Base-by-base conservation (phyloP, 2,797 vertebrate genomes). In the Anguilla obscura region DNA sequence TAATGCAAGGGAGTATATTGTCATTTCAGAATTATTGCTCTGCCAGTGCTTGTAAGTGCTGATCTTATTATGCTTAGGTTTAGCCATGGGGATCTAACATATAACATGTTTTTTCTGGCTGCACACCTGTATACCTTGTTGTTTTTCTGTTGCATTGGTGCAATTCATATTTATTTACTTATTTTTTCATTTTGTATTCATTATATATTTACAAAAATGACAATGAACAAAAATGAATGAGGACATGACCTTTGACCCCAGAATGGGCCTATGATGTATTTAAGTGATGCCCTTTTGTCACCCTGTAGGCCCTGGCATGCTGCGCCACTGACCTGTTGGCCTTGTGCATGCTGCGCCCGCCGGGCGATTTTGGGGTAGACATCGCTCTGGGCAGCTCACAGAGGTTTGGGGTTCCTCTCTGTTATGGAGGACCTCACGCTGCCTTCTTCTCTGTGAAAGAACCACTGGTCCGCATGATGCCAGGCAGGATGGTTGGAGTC, bases 401-500 rank as follows among this genome's bases (percentile, higher is more conserved):
- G 95, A 96, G 99, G 91, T 99, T 99, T 90, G 98, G 99, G 0
- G 98, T 99, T 3, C 98, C 98, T 0, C 96, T 99, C 14, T 97
- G 97, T 92, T 99, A 99, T 0, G 99, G 99, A 0, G 99, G 99
- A 3, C 99, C 99, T 14, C 99, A 99, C 0, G 98, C 99, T 0
- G 98, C 98, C 1, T 99, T 99, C 92, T 99, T 99, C 79, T 97
- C 97, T 0, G 98, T 99, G 18, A 97, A 93, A 90, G 98, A 99
- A 27, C 98, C 92, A 92, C 95, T 99, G 86, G 96, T 99, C 90
- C 96, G 99, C 87, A 98, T 99, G 98, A 99, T 99, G 97, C 99
- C 99, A 0, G 99, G 99, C 91, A 97, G 99, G 90, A 99, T 99
- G 98, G 99, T 99, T 40, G 99, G 99, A 0, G 99, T 99, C 50